Percentiles rank a stretch among this genome's conserved stretches.
Conservation (phyloP, 2,113 vertebrate species). For the Terrapene triunguis region DNA sequence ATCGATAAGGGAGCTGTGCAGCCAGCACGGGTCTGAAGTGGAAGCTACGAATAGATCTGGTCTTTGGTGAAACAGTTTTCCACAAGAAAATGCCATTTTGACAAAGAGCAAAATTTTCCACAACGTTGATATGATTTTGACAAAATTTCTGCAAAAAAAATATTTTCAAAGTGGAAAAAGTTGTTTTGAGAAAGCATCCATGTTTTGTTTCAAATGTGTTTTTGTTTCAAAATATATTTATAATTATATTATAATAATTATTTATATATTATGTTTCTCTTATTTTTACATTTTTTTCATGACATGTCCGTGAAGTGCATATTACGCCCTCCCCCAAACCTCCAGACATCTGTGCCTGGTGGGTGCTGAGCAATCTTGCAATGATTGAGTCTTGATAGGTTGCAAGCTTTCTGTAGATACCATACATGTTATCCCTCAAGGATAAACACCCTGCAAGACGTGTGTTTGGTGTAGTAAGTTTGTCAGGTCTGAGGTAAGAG, state of each 20-base stretch:
- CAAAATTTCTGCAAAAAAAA: not conserved
- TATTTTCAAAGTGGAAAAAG: not conserved
- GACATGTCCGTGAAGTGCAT: too few species aligned
- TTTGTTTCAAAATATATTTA: not conserved
- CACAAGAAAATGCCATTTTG: too few species aligned
- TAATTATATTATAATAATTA: too few species aligned
- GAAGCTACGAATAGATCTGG: not conserved
- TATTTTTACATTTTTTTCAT: not conserved
- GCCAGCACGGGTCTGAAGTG: not conserved
- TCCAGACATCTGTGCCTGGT: too few species aligned
- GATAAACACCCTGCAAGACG: not conserved
- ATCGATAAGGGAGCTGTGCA: not conserved
- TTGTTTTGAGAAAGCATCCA: too few species aligned
- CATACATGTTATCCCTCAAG: too few species aligned
- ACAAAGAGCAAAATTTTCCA: too few species aligned
- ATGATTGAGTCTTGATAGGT: not conserved
- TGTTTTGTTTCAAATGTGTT: not conserved
- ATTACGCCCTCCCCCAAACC: too few species aligned
- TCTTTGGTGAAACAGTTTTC: not conserved
- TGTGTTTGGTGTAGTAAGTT: not conserved
- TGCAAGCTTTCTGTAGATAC: not conserved
- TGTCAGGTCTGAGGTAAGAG: not conserved
- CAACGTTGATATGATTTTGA: not conserved
- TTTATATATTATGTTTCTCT: not conserved
- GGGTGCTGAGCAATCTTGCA: too few species aligned